Percentiles rank a stretch among this genome's conserved stretches.
These are phyloP conservation scores for Limnothrissa miodon DNA, from an alignment of 2,113 vertebrate genomes.

Conservation along the genomic window DNA sequence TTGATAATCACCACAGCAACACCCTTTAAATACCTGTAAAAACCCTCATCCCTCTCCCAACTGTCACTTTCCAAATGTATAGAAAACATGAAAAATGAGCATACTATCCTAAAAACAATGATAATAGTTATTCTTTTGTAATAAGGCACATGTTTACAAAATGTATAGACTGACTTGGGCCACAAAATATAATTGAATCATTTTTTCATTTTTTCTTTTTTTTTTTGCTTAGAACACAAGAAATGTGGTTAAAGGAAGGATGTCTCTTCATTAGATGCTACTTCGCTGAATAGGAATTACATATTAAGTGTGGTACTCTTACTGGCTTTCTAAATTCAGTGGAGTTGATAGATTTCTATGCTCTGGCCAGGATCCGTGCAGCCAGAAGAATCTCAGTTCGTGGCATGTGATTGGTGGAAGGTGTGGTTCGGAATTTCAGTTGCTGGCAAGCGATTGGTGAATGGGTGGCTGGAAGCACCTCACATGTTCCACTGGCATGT, in stretches of 20 bases:
- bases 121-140: slow-evolving; percentile 52
- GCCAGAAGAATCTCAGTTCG: not conserved
- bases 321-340: slow-evolving; percentile 2
- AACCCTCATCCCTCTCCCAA: slow-evolving; percentile 45
- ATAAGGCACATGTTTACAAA: slow-evolving; percentile 77
- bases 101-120: slow-evolving; percentile 46
- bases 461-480: slow-evolving; percentile 98
- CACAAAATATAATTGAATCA: not conserved
- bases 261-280: not conserved
- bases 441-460: slow-evolving; percentile 96
- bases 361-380: not conserved
- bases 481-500: slow-evolving; percentile 92
- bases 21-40: slow-evolving; percentile 71
- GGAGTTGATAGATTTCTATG: not conserved
- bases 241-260: not conserved
- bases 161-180: slow-evolving; percentile 22
- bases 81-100: slow-evolving; percentile 59
- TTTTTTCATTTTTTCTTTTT: not conserved
- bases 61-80: slow-evolving; percentile 53
- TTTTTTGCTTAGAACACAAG: slow-evolving; percentile 17
- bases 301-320: not conserved
- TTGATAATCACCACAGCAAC: slow-evolving; percentile 59
- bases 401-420: not conserved
- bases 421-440: slow-evolving; percentile 63
- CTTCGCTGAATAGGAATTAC: slow-evolving; percentile 7